phyloP scores from a whole-genome alignment of 2,113 vertebrate species.

The Prunella himalayana region DNA sequence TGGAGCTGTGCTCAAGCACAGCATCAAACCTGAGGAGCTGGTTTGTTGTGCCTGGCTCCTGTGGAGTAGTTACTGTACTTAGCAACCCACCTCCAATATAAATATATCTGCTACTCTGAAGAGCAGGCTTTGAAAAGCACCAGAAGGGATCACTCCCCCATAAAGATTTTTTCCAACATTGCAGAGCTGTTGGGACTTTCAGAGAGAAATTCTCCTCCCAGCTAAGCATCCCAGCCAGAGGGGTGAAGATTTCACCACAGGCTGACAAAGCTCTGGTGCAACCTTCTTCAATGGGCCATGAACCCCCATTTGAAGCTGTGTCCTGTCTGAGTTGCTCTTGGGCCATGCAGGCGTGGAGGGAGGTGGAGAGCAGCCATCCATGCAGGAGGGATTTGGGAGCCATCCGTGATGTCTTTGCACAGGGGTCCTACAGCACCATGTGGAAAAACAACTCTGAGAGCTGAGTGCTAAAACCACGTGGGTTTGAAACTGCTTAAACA shows the following conservation, averaged over 20 bases:
- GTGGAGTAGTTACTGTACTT: constrained; percentile 22
- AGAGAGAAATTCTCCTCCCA: background rate
- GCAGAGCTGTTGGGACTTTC: background rate
- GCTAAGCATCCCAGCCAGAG: background rate
- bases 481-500: background rate
- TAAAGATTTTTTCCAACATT: constrained; percentile 18
- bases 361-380: background rate
- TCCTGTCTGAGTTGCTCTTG: background rate
- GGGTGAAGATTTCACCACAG: background rate
- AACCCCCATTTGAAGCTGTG: background rate
- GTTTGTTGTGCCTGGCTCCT: constrained; percentile 57
- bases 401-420: background rate
- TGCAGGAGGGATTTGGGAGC: background rate
- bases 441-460: background rate
- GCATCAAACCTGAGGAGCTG: background rate
- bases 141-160: constrained; percentile 55
- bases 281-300: background rate
- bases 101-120: constrained; percentile 48
- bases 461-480: background rate
- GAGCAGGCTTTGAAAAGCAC: constrained; percentile 39
- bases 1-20: background rate
- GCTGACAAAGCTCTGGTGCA: background rate
- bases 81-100: constrained; percentile 55
- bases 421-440: rapidly evolving
- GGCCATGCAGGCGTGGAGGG: background rate